Conservation (phyloP, 37 sponge, comb jelly and placozoan genomes). For the Cliona cf. orientalis region DNA sequence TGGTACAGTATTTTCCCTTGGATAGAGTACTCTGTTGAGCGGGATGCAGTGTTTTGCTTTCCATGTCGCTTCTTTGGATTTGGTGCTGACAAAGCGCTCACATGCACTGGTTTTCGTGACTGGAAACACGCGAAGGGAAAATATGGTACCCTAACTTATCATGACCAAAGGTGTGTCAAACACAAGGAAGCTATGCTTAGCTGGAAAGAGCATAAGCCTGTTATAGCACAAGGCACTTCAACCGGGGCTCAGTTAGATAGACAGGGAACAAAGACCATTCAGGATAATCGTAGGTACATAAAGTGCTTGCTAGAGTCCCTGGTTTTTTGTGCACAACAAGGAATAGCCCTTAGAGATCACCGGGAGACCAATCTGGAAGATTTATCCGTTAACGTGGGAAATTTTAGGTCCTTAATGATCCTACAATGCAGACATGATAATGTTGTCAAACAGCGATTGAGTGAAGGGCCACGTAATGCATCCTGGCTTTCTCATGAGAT, state of each 20-base stretch:
- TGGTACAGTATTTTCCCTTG: conserved; percentile 9
- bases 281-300: conserved; percentile 13
- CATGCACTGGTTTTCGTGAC: conserved; percentile 10
- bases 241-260: conserved; percentile 4
- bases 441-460: neutral
- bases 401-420: conserved; percentile 8
- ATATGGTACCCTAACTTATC: conserved; percentile 5
- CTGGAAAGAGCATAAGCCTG: conserved; percentile 2
- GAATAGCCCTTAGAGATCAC: conserved; percentile 10
- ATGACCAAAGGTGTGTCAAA: conserved; percentile 1
- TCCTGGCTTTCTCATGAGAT: conserved; percentile 17
- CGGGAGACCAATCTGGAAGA: conserved; percentile 1
- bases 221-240: neutral
- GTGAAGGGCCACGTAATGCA: conserved; percentile 10
- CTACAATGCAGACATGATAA: conserved; percentile 4
- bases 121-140: conserved; percentile 19
- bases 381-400: conserved; percentile 3
- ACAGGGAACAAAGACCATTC: neutral
- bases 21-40: conserved; percentile 16
- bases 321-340: conserved; percentile 9
- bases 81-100: neutral
- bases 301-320: conserved; percentile 8
- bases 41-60: conserved; percentile 15
- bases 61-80: conserved; percentile 13
- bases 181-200: neutral